phyloP scores from a whole-genome alignment of 64 coral and sea anemone genomes.

The Acropora yongei region DNA sequence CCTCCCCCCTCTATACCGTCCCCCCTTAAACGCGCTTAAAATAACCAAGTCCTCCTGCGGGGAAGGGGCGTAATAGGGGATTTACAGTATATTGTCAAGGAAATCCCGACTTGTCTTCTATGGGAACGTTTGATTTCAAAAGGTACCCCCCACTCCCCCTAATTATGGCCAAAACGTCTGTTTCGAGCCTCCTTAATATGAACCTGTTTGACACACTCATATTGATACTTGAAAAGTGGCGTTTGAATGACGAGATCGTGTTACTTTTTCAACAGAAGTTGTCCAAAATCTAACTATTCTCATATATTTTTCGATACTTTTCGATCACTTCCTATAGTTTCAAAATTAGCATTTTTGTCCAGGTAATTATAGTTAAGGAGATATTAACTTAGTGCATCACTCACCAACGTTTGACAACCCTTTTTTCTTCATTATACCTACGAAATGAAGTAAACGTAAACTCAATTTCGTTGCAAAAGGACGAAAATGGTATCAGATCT shows the following conservation, averaged over 20 bases:
- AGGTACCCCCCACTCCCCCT: background rate
- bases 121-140: conserved; percentile 20
- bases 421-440: conserved; percentile 41
- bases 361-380: background rate
- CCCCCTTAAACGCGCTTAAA: no score
- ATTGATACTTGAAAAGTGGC: conserved; percentile 17
- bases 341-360: conserved; percentile 13
- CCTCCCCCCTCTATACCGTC: no score
- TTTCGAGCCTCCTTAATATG: background rate
- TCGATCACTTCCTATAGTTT: conserved; percentile 8
- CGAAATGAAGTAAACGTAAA: conserved; percentile 21
- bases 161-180: background rate
- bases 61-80: no score
- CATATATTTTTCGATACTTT: background rate
- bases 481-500: no score
- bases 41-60: no score
- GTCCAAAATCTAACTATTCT: conserved; percentile 18
- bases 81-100: no score
- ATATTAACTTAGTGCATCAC: conserved; percentile 13
- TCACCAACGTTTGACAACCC: conserved; percentile 26
- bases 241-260: conserved; percentile 27
- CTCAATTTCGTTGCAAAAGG: conserved; percentile 13
- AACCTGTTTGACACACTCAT: conserved; percentile 16
- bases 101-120: conserved; percentile 16
- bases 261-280: conserved; percentile 25